A percentile compares a stretch with the other conserved stretches of the same genome.
phyloP scores from a whole-genome alignment of 2,113 vertebrate species.

The Phoxinus phoxinus region DNA sequence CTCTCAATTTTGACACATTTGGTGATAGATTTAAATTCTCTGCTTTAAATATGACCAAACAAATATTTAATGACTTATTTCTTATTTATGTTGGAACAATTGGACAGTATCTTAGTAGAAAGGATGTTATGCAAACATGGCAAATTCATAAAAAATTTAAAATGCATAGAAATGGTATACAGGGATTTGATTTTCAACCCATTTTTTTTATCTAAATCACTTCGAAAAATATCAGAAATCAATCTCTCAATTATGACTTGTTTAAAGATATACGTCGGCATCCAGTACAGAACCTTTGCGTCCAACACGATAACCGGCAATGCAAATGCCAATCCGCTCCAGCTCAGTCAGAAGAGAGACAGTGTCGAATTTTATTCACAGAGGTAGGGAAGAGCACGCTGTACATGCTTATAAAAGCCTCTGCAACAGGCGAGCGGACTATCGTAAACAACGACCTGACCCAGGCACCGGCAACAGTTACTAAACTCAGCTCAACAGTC shows the following conservation, averaged over 20 bases:
- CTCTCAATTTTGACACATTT: not conserved
- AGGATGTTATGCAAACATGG: not conserved
- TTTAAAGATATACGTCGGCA: not conserved
- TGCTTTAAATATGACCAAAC: not conserved
- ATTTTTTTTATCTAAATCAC: not conserved
- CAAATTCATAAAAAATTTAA: not conserved
- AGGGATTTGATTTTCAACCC: not conserved
- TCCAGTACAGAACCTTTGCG: conserved; percentile 24
- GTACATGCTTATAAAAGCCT: conserved; percentile 7
- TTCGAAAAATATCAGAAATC: not conserved
- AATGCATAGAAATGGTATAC: not conserved
- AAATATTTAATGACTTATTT: not conserved
- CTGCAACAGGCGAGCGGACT: conserved; percentile 12
- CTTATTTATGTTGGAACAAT: not conserved
- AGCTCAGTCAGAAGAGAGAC: conserved; percentile 38
- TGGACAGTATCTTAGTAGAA: not conserved
- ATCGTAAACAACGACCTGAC: conserved; percentile 34
- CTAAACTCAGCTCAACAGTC: conserved; percentile 40
- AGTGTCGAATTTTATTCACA: conserved; percentile 25
- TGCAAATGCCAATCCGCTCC: conserved; percentile 21
- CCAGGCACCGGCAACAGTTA: conserved; percentile 8
- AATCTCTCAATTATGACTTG: not conserved
- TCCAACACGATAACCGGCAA: not conserved
- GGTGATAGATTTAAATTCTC: not conserved
- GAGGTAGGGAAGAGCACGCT: conserved; percentile 21